These are phyloP conservation scores for Acanthaster planci DNA, from an alignment of 35 echinoderm and acorn worm genomes.

Conservation along the genomic window DNA sequence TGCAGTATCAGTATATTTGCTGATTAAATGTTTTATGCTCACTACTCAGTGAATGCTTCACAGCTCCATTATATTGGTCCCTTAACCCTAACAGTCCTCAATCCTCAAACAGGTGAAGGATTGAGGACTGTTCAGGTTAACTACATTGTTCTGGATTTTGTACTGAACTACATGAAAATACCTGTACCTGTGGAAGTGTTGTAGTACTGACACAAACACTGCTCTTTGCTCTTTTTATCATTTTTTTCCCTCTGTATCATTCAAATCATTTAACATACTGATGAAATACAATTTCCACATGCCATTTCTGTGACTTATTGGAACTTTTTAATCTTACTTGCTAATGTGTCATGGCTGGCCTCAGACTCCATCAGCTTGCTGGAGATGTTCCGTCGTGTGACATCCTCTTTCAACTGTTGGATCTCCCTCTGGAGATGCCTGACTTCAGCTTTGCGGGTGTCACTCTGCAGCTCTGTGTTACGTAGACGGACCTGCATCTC, in stretches of 20 bases:
- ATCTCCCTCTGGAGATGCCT: conserved; percentile 62
- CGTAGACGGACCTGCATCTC: conserved; percentile 59
- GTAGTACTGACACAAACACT: neutral
- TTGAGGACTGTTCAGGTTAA: too few relatives aligned
- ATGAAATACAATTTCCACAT: too few relatives aligned
- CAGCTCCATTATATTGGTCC: too few relatives aligned
- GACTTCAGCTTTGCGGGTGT: conserved; percentile 67
- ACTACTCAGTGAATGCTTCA: too few relatives aligned
- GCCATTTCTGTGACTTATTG: too few relatives aligned
- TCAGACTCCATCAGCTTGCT: neutral
- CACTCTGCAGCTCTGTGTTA: conserved; percentile 79
- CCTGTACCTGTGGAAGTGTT: neutral
- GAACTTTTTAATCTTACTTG: neutral
- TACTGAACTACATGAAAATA: neutral
- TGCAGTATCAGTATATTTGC: too few relatives aligned
- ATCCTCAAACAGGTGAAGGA: too few relatives aligned
- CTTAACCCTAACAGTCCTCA: too few relatives aligned
- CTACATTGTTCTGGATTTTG: too few relatives aligned
- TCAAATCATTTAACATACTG: neutral
- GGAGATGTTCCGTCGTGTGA: neutral
- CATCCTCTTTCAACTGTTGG: conserved; percentile 33
- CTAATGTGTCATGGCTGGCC: neutral
- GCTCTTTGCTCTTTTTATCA: neutral
- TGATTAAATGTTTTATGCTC: too few relatives aligned
- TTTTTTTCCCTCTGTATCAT: neutral